A percentile compares a stretch with the other conserved stretches of the same genome.
These are phyloP conservation scores for Calidris pugnax DNA, from an alignment of 2,113 vertebrate genomes.

Conservation along the genomic window DNA sequence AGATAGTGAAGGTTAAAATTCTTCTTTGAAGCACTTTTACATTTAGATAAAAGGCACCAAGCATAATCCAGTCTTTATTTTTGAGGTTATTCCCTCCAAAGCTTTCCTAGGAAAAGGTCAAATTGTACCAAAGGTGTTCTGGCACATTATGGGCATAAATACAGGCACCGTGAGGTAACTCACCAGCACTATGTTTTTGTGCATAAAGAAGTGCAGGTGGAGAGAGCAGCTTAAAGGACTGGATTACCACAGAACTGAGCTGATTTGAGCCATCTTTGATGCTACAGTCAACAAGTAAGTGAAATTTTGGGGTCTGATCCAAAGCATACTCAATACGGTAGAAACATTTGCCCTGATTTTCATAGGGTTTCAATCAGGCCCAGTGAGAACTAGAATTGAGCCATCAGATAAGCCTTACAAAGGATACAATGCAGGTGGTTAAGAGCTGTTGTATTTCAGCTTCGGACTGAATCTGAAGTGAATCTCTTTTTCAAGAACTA, in stretches of 20 bases:
- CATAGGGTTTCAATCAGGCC: background rate
- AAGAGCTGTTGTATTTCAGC: background rate
- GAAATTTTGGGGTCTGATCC: background rate
- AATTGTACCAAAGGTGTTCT: background rate
- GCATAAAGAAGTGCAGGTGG: background rate
- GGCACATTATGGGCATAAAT: background rate
- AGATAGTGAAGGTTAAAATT: background rate
- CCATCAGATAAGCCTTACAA: background rate
- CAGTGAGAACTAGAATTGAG: background rate
- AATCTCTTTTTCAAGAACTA: background rate
- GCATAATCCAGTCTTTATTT: background rate
- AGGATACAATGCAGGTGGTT: background rate
- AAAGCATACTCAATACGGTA: background rate
- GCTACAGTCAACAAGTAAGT: background rate
- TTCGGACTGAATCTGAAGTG: background rate
- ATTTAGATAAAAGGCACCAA: background rate
- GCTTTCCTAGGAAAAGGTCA: background rate
- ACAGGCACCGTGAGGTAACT: background rate
- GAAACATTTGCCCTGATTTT: background rate
- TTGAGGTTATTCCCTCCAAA: background rate
- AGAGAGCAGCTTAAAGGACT: background rate
- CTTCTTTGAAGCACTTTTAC: background rate
- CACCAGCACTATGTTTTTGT: rapidly evolving
- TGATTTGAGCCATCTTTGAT: background rate
- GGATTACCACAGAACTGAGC: background rate